phyloP scores from a whole-genome alignment of 1,140 invertebrate species.

The Planococcus citri region DNA sequence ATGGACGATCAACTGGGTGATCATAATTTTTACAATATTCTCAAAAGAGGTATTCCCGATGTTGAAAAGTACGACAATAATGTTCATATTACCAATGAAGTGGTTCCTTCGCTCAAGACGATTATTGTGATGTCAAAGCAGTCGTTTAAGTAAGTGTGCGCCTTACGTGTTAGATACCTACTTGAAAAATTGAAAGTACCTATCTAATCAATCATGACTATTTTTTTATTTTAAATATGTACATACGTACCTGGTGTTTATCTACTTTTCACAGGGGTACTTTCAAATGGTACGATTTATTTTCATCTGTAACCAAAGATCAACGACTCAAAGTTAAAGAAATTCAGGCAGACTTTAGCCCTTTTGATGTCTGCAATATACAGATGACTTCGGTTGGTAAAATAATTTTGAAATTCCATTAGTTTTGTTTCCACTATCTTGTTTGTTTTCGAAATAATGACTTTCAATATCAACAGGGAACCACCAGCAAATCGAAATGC shows the following conservation, averaged over 20 bases:
- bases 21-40: slow-evolving; percentile 57
- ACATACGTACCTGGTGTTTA: too few species aligned
- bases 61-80: neutral
- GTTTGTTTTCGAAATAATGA: neutral
- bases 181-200: too few species aligned
- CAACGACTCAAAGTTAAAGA: neutral
- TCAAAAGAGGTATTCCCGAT: slow-evolving; percentile 35
- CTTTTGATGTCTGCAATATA: slow-evolving; percentile 58
- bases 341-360: slow-evolving; percentile 36
- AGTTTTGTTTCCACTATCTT: too few species aligned
- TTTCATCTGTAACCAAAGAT: neutral
- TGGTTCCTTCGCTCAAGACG: neutral
- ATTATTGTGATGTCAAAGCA: neutral
- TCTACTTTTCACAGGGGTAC: slow-evolving; percentile 35
- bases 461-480: slow-evolving; percentile 41
- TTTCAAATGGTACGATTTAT: neutral
- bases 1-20: slow-evolving; percentile 49
- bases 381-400: slow-evolving; percentile 73
- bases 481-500: slow-evolving; percentile 80
- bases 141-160: neutral
- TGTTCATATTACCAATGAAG: neutral
- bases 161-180: too few species aligned
- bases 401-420: too few species aligned
- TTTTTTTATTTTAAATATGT: too few species aligned
- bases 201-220: too few species aligned